These are phyloP conservation scores for Andrena marginata DNA, from an alignment of 2,888 invertebrate species.

Conservation along the genomic window DNA sequence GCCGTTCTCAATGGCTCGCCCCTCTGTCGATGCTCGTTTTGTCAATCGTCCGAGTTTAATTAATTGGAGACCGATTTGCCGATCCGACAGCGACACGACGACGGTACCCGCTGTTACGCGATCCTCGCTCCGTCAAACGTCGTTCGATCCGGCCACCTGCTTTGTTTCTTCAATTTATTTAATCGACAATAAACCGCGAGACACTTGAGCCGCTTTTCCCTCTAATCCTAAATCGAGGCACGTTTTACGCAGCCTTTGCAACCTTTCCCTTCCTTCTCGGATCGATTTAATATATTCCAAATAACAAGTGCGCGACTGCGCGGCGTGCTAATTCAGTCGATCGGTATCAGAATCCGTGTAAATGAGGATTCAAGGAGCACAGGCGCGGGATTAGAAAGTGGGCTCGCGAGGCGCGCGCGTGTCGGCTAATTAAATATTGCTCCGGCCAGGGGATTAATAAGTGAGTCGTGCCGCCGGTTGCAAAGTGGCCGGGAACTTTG, in stretches of 20 bases:
- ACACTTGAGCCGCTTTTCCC: too few species aligned
- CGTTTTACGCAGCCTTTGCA: too few species aligned
- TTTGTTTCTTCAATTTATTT: too few species aligned
- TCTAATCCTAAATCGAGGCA: too few species aligned
- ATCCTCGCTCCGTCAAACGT: constrained; percentile 11
- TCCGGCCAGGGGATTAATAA: constrained; percentile 26
- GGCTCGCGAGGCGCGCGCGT: not conserved
- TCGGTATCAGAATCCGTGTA: too few species aligned
- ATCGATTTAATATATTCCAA: too few species aligned
- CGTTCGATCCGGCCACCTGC: not conserved
- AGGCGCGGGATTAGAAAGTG: constrained; percentile 12
- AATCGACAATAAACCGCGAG: too few species aligned
- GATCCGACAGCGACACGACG: not conserved
- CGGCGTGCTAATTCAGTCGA: too few species aligned
- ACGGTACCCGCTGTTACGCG: not conserved
- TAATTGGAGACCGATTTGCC: constrained; percentile 52
- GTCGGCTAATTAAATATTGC: constrained; percentile 29
- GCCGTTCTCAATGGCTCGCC: constrained; percentile 11
- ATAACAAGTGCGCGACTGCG: too few species aligned
- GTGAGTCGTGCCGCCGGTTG: constrained; percentile 20
- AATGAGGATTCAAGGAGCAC: not conserved
- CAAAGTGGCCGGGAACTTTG: not conserved
- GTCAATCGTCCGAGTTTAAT: constrained; percentile 48
- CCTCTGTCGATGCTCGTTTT: constrained; percentile 32
- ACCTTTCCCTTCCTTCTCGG: too few species aligned